Evolutionary conservation across 2,113 vertebrate species (phyloP).

Genomic region (Chaetodon auriga): DNA sequence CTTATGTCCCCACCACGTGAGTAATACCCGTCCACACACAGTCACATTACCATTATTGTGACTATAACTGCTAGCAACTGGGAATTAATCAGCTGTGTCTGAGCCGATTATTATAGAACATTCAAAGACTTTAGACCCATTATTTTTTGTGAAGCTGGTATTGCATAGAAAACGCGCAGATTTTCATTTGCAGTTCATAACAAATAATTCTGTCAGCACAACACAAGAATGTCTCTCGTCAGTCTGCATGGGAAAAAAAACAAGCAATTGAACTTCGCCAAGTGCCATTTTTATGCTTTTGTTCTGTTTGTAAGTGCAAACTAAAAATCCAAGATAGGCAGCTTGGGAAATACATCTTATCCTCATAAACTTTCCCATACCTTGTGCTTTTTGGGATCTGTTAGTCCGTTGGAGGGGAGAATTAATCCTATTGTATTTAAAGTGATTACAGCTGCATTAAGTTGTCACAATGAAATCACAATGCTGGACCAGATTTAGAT

Average conservation of each 20-base stretch:
- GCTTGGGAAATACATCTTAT: neutral
- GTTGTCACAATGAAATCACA: neutral
- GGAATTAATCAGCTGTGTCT: constrained; percentile 39
- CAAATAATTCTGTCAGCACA: neutral
- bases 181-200: neutral
- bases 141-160: neutral
- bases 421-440: neutral
- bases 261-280: neutral
- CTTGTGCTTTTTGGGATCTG: neutral
- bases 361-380: neutral
- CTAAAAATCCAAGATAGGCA: neutral
- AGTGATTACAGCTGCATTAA: constrained; percentile 24
- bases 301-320: neutral
- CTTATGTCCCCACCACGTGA: too few relatives aligned
- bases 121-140: constrained; percentile 28
- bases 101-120: constrained; percentile 15
- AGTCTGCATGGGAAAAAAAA: neutral
- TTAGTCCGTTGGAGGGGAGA: neutral
- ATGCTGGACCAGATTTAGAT: neutral
- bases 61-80: neutral
- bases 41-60: too few relatives aligned
- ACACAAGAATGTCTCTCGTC: neutral
- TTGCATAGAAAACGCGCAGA: neutral
- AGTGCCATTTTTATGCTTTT: neutral
- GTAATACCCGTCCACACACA: too few relatives aligned